Conservation (phyloP, 2,113 vertebrate genomes). For the Prolemur simus region DNA sequence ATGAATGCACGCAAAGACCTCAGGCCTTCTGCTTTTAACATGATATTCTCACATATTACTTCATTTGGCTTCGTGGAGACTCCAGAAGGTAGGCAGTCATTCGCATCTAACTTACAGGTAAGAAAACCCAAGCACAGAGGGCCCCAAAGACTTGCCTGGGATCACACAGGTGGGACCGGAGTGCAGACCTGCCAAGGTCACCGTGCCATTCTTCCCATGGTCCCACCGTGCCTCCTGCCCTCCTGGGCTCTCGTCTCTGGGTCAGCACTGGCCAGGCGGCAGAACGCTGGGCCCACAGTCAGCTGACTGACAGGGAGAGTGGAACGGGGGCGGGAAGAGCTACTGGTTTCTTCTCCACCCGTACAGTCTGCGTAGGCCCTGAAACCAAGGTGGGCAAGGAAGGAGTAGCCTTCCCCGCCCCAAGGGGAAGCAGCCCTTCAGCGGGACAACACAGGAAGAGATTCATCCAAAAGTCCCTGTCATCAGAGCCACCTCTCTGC, state of each 20-base stretch:
- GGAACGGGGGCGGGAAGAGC: background rate
- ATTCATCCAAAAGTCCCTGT: background rate
- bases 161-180: background rate
- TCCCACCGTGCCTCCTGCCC: rapidly evolving
- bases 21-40: background rate
- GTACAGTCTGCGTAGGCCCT: background rate
- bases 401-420: background rate
- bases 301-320: rapidly evolving
- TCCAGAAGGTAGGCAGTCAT: background rate
- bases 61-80: background rate
- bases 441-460: background rate
- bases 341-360: background rate
- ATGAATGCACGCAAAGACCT: background rate
- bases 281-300: background rate
- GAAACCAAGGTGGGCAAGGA: background rate
- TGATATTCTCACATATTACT: background rate
- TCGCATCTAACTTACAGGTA: background rate
- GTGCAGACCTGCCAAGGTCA: background rate
- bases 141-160: background rate
- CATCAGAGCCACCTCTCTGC: background rate
- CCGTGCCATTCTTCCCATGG: background rate
- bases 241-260: rapidly evolving
- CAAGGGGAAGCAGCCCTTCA: background rate
- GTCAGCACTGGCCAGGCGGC: background rate
- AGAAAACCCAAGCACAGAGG: background rate